Percentiles rank a stretch among this genome's conserved stretches.
These are phyloP conservation scores for Nemurella pictetii DNA, from an alignment of 2,888 invertebrate genomes.

Conservation along the genomic window DNA sequence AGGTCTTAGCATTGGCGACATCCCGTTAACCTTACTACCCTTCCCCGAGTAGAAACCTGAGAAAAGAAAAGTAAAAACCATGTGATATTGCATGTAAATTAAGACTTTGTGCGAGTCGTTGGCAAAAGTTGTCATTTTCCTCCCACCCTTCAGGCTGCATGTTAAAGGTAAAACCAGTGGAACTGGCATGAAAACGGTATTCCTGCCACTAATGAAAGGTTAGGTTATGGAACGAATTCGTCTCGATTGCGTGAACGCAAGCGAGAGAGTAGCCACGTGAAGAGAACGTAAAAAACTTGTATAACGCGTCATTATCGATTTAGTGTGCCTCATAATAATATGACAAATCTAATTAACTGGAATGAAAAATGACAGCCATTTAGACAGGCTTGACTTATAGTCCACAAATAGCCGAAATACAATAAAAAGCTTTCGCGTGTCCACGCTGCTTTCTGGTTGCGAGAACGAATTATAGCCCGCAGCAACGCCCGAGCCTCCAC, in stretches of 20 bases:
- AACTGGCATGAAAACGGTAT: too few relatives aligned
- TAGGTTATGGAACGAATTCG: too few relatives aligned
- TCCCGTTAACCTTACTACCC: constrained; percentile 13
- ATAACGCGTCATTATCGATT: constrained; percentile 8
- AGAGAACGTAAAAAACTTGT: not conserved
- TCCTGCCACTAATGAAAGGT: too few relatives aligned
- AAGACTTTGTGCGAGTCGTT: too few relatives aligned
- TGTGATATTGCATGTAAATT: not conserved
- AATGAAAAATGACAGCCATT: constrained; percentile 36
- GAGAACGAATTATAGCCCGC: not conserved
- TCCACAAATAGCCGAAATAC: constrained; percentile 12
- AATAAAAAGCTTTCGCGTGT: constrained; percentile 3
- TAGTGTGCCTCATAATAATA: not conserved
- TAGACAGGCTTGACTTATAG: constrained; percentile 22
- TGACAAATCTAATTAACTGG: constrained; percentile 34
- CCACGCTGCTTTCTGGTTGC: not conserved
- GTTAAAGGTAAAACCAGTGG: too few relatives aligned
- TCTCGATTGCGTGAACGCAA: too few relatives aligned
- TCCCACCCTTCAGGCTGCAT: too few relatives aligned
- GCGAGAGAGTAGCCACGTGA: too few relatives aligned
- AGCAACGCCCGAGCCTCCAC: not conserved
- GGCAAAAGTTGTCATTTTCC: too few relatives aligned
- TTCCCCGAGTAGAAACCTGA: constrained; percentile 9
- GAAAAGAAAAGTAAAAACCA: not conserved
- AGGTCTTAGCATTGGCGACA: constrained; percentile 19